These are phyloP conservation scores for Paracyprichromis sp. DNA, from an alignment of 2,113 vertebrate genomes.

Conservation along the genomic window DNA sequence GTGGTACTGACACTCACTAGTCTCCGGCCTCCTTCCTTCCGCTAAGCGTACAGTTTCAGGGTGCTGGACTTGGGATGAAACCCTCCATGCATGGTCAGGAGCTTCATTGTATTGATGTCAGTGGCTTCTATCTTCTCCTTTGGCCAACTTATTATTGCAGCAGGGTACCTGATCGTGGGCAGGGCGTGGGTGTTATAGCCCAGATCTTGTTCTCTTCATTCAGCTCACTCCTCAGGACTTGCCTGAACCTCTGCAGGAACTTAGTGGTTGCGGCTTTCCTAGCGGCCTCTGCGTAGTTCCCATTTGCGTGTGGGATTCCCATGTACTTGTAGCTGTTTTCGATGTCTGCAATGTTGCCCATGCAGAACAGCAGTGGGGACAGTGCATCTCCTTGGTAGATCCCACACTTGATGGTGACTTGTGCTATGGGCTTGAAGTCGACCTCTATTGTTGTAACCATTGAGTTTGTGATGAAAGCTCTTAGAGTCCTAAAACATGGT, in stretches of 20 bases:
- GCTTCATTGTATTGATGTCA: not conserved
- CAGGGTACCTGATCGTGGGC: not conserved
- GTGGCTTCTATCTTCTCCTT: not conserved
- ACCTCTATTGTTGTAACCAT: not conserved
- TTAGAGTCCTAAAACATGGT: not conserved
- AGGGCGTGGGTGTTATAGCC: not conserved
- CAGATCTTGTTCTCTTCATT: not conserved
- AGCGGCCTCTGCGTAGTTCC: rapidly evolving
- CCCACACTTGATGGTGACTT: not conserved
- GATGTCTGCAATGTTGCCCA: not conserved
- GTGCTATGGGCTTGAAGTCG: not conserved
- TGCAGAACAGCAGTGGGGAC: not conserved
- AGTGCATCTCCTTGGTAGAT: not conserved
- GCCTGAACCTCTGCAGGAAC: not conserved
- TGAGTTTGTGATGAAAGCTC: not conserved
- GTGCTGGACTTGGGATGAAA: not conserved
- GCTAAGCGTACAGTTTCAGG: rapidly evolving
- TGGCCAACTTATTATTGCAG: not conserved
- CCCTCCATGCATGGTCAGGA: not conserved
- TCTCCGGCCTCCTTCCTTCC: rapidly evolving
- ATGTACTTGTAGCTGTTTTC: rapidly evolving
- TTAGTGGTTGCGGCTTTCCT: not conserved
- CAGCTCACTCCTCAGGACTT: not conserved
- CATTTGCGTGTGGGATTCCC: not conserved
- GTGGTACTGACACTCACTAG: not conserved